Evolutionary conservation across 2,888 invertebrate genomes (phyloP).

Genomic region (Cantharis rustica): DNA sequence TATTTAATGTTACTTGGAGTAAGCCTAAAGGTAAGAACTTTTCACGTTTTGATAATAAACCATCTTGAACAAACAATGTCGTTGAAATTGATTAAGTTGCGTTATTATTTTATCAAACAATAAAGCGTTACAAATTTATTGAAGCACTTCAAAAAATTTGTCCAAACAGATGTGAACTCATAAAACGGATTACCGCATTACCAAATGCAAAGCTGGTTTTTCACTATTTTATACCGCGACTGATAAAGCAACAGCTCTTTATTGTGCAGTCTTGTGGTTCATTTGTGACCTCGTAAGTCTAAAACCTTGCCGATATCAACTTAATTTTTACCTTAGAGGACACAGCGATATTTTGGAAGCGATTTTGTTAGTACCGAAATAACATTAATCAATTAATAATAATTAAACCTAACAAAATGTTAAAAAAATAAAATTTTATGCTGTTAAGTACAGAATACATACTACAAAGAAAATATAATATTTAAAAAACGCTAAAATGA

Average conservation of each 20-base stretch:
- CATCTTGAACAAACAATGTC: not conserved
- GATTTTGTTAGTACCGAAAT: too few relatives aligned
- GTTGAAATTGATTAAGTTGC: not conserved
- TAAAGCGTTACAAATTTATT: not conserved
- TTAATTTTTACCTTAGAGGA: too few relatives aligned
- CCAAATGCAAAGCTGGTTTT: not conserved
- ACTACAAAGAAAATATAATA: too few relatives aligned
- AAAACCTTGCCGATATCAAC: too few relatives aligned
- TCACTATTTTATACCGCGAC: not conserved
- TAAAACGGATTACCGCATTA: not conserved
- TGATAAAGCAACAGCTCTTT: not conserved
- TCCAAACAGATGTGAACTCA: not conserved
- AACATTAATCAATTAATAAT: too few relatives aligned
- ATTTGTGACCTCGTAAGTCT: too few relatives aligned
- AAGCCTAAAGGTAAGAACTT: constrained; percentile 5
- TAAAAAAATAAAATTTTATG: too few relatives aligned
- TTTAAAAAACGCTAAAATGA: too few relatives aligned
- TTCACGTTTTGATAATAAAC: not conserved
- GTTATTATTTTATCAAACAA: not conserved
- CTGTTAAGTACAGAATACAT: too few relatives aligned
- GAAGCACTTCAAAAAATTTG: not conserved
- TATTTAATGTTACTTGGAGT: constrained; percentile 15
- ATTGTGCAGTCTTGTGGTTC: too few relatives aligned
- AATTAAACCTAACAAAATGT: too few relatives aligned
- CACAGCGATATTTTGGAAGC: too few relatives aligned